Conservation (phyloP, 2,888 invertebrate species). For the Galerucella calmariensis region DNA sequence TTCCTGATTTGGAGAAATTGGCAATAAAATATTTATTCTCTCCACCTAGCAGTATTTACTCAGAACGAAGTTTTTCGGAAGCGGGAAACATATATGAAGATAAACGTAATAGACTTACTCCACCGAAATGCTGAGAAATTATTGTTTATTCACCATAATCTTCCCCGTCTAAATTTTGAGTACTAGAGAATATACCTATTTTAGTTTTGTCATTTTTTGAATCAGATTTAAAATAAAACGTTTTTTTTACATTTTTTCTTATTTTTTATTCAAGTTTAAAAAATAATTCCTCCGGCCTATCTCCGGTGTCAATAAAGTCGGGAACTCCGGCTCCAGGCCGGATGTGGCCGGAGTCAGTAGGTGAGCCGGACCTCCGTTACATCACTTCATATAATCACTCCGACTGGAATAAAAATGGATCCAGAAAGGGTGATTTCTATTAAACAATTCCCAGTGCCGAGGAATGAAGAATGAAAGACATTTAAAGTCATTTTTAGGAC, state of each 20-base stretch:
- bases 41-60: too few relatives aligned
- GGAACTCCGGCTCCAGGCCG: constrained; percentile 11
- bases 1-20: too few relatives aligned
- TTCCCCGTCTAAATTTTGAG: too few relatives aligned
- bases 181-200: too few relatives aligned
- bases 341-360: constrained; percentile 17
- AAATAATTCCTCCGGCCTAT: constrained; percentile 7
- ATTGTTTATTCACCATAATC: too few relatives aligned
- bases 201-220: too few relatives aligned
- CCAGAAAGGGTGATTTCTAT: constrained; percentile 20
- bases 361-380: constrained; percentile 13
- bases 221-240: too few relatives aligned
- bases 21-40: too few relatives aligned
- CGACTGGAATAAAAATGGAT: constrained; percentile 22
- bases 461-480: not conserved
- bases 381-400: constrained; percentile 21
- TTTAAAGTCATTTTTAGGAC: constrained; percentile 22
- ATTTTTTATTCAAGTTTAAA: constrained; percentile 16
- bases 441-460: constrained; percentile 17
- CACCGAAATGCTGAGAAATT: too few relatives aligned
- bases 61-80: too few relatives aligned
- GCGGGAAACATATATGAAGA: too few relatives aligned
- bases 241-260: not conserved
- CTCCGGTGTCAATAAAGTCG: constrained; percentile 9
- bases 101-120: too few relatives aligned